Percentiles rank a stretch among this genome's conserved stretches.
phyloP scores from a whole-genome alignment of 2,113 vertebrate species.

The Pandion haliaetus region DNA sequence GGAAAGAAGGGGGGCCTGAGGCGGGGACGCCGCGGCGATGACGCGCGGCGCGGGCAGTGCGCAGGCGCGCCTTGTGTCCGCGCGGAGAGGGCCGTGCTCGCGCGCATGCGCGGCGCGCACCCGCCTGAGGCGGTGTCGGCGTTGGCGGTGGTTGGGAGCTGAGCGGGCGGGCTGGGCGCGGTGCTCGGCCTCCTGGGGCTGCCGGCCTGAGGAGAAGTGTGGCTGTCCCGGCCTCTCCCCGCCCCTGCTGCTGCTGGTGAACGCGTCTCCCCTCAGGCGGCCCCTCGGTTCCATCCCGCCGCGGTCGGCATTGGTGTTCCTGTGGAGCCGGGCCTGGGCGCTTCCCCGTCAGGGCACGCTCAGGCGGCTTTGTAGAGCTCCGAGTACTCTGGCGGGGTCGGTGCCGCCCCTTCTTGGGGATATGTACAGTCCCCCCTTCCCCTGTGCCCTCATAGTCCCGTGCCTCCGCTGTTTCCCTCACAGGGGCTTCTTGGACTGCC shows the following conservation, averaged over 20 bases:
- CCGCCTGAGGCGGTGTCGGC: background rate
- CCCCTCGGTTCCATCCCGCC: no score
- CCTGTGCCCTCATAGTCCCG: fast-evolving
- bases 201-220: background rate
- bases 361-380: background rate
- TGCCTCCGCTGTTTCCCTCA: fast-evolving
- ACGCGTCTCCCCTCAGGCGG: background rate
- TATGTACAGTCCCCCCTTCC: fast-evolving
- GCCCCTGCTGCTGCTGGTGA: no score
- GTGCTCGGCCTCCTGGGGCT: fast-evolving
- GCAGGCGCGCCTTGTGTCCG: background rate
- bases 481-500: background rate
- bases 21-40: background rate
- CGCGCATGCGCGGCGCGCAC: fast-evolving
- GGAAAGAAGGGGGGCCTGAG: background rate
- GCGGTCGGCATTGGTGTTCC: background rate
- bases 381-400: no score
- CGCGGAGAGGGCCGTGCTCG: fast-evolving
- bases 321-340: background rate
- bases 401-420: fast-evolving
- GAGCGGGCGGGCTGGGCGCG: background rate
- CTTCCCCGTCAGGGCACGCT: no score
- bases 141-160: background rate
- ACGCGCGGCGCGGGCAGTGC: background rate
- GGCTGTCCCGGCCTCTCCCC: fast-evolving